Evolutionary conservation across 2,797 vertebrate species (phyloP).

Genomic region (Kryptolebias ocellatus): DNA sequence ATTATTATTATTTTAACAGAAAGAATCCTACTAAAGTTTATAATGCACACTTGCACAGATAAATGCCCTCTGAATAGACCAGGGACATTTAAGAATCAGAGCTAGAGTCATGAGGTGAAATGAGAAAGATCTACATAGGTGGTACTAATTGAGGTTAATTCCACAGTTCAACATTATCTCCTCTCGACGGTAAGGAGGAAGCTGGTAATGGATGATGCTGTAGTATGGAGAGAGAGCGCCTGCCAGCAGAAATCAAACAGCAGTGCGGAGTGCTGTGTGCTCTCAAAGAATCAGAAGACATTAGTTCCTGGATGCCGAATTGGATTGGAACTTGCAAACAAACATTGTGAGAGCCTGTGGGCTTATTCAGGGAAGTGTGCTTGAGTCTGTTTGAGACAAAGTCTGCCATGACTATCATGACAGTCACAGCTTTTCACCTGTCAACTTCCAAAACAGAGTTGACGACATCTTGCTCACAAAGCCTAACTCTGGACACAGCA

Average conservation of each 20-base stretch:
- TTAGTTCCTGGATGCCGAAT: constrained; percentile 68
- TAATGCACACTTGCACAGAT: constrained; percentile 14
- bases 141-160: constrained; percentile 75
- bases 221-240: constrained; percentile 44
- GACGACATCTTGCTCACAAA: constrained; percentile 35
- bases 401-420: constrained; percentile 24
- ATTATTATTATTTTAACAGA: not conserved
- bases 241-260: constrained; percentile 54
- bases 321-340: constrained; percentile 59
- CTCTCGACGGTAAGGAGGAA: constrained; percentile 55
- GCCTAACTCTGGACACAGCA: constrained; percentile 44
- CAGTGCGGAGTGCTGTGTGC: constrained; percentile 33
- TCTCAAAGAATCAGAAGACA: constrained; percentile 80
- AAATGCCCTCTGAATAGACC: constrained; percentile 29
- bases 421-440: constrained; percentile 40
- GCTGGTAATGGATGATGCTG: constrained; percentile 62
- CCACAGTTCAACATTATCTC: constrained; percentile 68
- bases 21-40: constrained; percentile 5
- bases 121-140: constrained; percentile 57
- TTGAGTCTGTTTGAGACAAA: constrained; percentile 4
- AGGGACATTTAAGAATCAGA: constrained; percentile 39
- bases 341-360: constrained; percentile 46
- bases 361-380: constrained; percentile 13
- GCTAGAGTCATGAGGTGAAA: constrained; percentile 54
- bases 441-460: constrained; percentile 36